A percentile compares a stretch with the other conserved stretches of the same genome.
These are phyloP conservation scores for Tokudaia muenninki DNA, from an alignment of 2,797 vertebrate species.

Conservation along the genomic window DNA sequence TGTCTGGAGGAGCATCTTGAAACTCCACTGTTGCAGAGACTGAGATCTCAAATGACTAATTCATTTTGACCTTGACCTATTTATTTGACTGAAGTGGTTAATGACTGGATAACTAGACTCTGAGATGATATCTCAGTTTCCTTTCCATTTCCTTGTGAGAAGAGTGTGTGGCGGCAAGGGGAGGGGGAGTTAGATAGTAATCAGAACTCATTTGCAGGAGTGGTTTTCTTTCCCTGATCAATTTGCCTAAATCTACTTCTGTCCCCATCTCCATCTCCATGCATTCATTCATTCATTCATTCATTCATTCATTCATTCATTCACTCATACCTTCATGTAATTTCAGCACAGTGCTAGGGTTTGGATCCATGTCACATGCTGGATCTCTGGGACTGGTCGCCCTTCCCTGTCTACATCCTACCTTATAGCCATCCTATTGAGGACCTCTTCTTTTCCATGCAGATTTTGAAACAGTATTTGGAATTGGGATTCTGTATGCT, in stretches of 20 bases:
- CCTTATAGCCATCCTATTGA: background rate
- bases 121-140: constrained; percentile 51
- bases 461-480: background rate
- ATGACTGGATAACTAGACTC: constrained; percentile 64
- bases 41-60: background rate
- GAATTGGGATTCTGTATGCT: background rate
- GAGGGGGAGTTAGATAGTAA: background rate
- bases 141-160: background rate
- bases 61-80: constrained; percentile 71
- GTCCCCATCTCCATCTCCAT: background rate
- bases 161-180: background rate
- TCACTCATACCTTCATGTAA: background rate
- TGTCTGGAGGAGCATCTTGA: background rate
- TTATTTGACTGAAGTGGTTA: constrained; percentile 65
- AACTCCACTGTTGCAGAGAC: background rate
- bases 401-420: background rate
- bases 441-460: background rate
- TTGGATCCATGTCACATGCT: too few relatives aligned
- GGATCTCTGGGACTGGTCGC: background rate
- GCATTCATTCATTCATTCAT: background rate
- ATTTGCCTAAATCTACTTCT: background rate
- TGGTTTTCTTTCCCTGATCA: background rate
- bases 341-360: background rate
- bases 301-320: background rate
- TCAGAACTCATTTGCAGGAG: constrained; percentile 61